Evolutionary conservation across 1,140 invertebrate genomes (phyloP).

Genomic region (Bombus pyrosoma): DNA sequence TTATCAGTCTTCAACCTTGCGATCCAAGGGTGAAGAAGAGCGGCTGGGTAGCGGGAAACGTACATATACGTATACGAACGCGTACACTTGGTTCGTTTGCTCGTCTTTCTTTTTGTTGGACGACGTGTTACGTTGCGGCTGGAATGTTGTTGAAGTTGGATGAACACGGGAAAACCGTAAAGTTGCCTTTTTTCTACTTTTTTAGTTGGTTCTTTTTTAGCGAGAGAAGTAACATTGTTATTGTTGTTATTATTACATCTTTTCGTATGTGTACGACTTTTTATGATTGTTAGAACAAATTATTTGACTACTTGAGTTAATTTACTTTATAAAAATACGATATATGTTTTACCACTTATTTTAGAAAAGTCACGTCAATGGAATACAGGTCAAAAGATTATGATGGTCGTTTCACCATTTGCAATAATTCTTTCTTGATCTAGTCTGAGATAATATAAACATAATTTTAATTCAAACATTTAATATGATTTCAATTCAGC

Average conservation of each 20-base stretch:
- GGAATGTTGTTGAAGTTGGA: constrained; percentile 10
- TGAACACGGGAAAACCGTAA: not conserved
- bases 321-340: not conserved
- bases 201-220: not conserved
- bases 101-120: constrained; percentile 5
- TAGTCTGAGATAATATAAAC: not conserved
- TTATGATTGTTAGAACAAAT: not conserved
- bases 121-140: constrained; percentile 24
- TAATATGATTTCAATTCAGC: too few species aligned
- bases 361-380: too few species aligned
- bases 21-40: constrained; percentile 45
- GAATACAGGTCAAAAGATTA: too few species aligned
- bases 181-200: not conserved
- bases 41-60: constrained; percentile 15
- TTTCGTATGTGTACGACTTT: not conserved
- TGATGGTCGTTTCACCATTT: too few species aligned
- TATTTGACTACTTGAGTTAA: not conserved
- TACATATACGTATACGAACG: not conserved
- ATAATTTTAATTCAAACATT: not conserved
- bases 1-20: constrained; percentile 57
- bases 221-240: not conserved
- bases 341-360: too few species aligned
- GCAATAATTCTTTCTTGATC: not conserved
- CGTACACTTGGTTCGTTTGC: not conserved
- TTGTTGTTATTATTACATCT: not conserved